A percentile compares a stretch with the other conserved stretches of the same genome.
These are phyloP conservation scores for Slavum lentiscoides DNA, from an alignment of 2,888 invertebrate species.

Conservation along the genomic window DNA sequence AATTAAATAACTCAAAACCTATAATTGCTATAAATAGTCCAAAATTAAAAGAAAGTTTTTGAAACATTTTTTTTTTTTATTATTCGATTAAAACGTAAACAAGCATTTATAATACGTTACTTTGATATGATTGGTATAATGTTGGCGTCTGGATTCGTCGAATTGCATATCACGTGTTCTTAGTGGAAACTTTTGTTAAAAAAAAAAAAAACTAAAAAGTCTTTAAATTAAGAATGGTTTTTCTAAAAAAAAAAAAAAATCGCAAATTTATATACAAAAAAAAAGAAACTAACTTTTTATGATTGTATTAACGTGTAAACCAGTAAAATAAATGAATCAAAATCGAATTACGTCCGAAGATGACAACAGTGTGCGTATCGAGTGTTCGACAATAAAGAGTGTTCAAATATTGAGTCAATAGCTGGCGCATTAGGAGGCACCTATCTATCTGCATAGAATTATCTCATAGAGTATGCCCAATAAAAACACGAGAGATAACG, in stretches of 20 bases:
- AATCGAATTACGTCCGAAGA: background rate
- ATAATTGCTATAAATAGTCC: too few species aligned
- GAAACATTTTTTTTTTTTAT: too few species aligned
- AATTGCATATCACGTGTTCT: constrained; percentile 49
- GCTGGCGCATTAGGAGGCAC: background rate
- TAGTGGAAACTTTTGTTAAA: background rate
- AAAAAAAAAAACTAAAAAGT: background rate
- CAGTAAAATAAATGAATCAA: background rate
- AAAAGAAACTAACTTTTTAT: too few species aligned
- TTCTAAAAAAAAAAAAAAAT: background rate
- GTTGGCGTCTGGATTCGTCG: constrained; percentile 49
- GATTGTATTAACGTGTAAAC: background rate
- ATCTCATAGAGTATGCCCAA: constrained; percentile 43
- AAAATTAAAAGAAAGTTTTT: too few species aligned
- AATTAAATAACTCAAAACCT: too few species aligned
- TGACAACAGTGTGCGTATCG: background rate
- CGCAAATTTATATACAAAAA: background rate
- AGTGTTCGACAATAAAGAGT: constrained; percentile 23
- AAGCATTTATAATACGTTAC: background rate
- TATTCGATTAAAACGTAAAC: too few species aligned
- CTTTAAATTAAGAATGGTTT: background rate
- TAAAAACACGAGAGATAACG: constrained; percentile 45
- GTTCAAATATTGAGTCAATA: constrained; percentile 25
- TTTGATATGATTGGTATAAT: constrained; percentile 46
- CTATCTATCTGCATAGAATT: background rate